A percentile compares a stretch with the other conserved stretches of the same genome.
Evolutionary conservation across 2,888 invertebrate species (phyloP).

Genomic region (Protonemura montana): DNA sequence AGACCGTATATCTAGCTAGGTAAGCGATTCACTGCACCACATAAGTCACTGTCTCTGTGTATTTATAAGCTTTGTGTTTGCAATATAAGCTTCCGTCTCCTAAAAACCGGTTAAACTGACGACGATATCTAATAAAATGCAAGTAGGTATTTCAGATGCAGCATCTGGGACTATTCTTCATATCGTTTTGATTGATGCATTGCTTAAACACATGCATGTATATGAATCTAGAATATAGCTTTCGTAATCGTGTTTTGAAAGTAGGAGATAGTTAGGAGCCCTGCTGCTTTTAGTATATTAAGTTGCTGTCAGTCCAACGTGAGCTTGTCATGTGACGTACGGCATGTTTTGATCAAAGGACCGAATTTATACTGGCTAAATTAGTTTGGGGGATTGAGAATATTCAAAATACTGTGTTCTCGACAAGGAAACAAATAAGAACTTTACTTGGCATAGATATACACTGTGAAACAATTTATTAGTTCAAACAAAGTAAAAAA

Average conservation of each 20-base stretch:
- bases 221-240: background rate
- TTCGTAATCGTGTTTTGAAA: background rate
- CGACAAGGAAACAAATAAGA: background rate
- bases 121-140: background rate
- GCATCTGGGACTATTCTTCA: background rate
- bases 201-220: background rate
- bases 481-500: background rate
- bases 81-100: background rate
- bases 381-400: slow-evolving; percentile 36
- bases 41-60: background rate
- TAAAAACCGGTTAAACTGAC: background rate
- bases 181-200: background rate
- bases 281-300: slow-evolving; percentile 20
- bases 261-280: background rate
- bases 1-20: background rate
- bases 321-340: slow-evolving; percentile 14
- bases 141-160: background rate
- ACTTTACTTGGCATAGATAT: background rate
- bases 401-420: slow-evolving; percentile 8
- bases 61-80: no score
- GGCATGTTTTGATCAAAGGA: slow-evolving; percentile 30
- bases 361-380: slow-evolving; percentile 20
- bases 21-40: background rate
- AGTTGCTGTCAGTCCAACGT: slow-evolving; percentile 2
- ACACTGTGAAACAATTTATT: background rate